phyloP scores from a whole-genome alignment of 2,888 invertebrate species.

The Cataglyphis altisquamis region DNA sequence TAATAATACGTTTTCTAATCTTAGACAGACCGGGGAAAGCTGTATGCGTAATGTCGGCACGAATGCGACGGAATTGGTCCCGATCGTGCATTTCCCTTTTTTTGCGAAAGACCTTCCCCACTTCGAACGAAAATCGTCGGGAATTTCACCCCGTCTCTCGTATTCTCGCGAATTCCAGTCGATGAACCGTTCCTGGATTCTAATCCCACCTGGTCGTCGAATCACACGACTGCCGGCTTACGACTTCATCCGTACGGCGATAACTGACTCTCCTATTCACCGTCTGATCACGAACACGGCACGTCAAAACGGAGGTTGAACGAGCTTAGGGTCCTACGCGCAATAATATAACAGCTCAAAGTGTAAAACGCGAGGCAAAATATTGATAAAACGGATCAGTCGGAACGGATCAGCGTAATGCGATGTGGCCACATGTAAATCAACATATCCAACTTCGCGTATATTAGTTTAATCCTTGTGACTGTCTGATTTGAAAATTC shows the following conservation, averaged over 20 bases:
- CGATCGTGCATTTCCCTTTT: constrained; percentile 69
- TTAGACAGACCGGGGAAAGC: constrained; percentile 56
- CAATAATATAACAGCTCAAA: constrained; percentile 43
- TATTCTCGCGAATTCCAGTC: constrained; percentile 61
- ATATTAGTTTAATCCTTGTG: not conserved
- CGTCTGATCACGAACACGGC: constrained; percentile 44
- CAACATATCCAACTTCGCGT: constrained; percentile 11
- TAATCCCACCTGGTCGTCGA: constrained; percentile 64
- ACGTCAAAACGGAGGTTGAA: constrained; percentile 18
- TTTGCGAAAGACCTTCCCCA: constrained; percentile 16
- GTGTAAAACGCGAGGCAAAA: constrained; percentile 48
- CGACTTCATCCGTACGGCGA: constrained; percentile 53
- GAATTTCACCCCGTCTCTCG: not conserved
- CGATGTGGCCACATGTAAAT: constrained; percentile 24
- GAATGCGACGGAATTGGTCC: constrained; percentile 49
- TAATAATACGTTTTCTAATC: constrained; percentile 69
- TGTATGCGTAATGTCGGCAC: constrained; percentile 68
- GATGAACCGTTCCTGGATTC: constrained; percentile 50
- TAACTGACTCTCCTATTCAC: constrained; percentile 41
- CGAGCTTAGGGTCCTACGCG: constrained; percentile 23
- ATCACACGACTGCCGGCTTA: constrained; percentile 65
- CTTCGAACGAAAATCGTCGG: constrained; percentile 31
- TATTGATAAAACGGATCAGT: constrained; percentile 55
- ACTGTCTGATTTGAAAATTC: constrained; percentile 12
- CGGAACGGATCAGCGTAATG: constrained; percentile 19